A percentile compares a stretch with the other conserved stretches of the same genome.
Evolutionary conservation across 1,140 invertebrate species (phyloP).

Genomic region (Lucilia sericata): DNA sequence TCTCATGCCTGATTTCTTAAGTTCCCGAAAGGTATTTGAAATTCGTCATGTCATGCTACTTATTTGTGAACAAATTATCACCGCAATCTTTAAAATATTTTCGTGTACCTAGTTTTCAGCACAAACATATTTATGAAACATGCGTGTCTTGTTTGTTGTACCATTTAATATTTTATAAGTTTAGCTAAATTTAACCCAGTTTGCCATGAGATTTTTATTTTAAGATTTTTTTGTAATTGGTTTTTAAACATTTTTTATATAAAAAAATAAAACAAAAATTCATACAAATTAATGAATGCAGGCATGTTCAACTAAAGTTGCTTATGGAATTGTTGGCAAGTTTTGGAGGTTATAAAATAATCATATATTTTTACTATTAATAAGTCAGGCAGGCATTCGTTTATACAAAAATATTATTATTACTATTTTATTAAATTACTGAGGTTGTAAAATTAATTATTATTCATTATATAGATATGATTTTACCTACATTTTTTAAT

Average conservation of each 20-base stretch:
- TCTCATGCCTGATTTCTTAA: too few relatives aligned
- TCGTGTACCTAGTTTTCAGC: neutral
- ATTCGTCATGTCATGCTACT: too few relatives aligned
- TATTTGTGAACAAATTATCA: too few relatives aligned
- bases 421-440: slow-evolving; percentile 13
- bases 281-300: neutral
- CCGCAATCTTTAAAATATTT: too few relatives aligned
- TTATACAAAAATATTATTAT: neutral
- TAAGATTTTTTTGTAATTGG: slow-evolving; percentile 15
- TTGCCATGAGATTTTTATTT: slow-evolving; percentile 1
- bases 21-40: too few relatives aligned
- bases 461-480: slow-evolving; percentile 19
- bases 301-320: neutral
- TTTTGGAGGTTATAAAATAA: slow-evolving; percentile 10
- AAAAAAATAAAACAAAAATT: neutral
- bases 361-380: neutral
- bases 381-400: neutral
- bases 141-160: neutral
- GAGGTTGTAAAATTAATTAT: slow-evolving; percentile 33
- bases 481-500: neutral
- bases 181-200: neutral
- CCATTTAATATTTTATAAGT: too few relatives aligned
- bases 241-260: neutral
- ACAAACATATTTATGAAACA: neutral
- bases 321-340: neutral